phyloP scores from a whole-genome alignment of 2,797 vertebrate genomes.

The Sebastes vulpes region DNA sequence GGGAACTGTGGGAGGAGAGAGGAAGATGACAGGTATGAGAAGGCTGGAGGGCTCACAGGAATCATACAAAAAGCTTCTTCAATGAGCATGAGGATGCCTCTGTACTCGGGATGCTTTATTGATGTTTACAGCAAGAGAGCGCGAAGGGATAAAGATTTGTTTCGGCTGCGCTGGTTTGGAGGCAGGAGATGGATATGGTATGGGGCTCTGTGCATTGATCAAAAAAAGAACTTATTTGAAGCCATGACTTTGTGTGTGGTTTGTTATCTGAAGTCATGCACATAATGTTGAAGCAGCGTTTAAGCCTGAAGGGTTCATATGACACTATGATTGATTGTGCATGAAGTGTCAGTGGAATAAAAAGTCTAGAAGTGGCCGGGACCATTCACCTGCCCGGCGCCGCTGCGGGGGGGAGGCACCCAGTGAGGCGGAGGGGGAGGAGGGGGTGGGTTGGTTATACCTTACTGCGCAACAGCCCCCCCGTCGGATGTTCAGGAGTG shows the following conservation, averaged over 20 bases:
- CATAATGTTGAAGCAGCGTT: constrained; percentile 21
- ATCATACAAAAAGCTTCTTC: constrained; percentile 11
- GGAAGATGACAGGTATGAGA: constrained; percentile 44
- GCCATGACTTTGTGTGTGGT: constrained; percentile 11
- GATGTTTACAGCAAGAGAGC: not conserved
- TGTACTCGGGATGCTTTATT: constrained; percentile 12
- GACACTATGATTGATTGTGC: constrained; percentile 37
- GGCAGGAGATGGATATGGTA: constrained; percentile 25
- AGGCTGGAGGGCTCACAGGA: constrained; percentile 6
- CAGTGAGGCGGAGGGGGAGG: constrained; percentile 42
- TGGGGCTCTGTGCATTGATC: constrained; percentile 15
- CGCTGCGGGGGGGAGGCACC: constrained; percentile 66
- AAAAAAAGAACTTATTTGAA: not conserved
- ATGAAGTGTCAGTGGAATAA: constrained; percentile 46
- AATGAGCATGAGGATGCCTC: constrained; percentile 63
- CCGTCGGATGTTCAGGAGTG: constrained; percentile 94
- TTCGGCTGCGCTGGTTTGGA: constrained; percentile 6
- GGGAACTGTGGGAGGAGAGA: constrained; percentile 83
- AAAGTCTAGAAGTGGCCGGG: constrained; percentile 60
- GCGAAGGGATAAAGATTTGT: not conserved
- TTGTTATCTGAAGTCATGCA: constrained; percentile 39
- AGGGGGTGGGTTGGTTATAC: constrained; percentile 82
- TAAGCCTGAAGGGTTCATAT: constrained; percentile 31
- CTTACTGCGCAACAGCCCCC: constrained; percentile 95
- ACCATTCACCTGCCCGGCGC: constrained; percentile 82